Conservation (phyloP, 2,888 invertebrate species). For the Sisyra nigra region DNA sequence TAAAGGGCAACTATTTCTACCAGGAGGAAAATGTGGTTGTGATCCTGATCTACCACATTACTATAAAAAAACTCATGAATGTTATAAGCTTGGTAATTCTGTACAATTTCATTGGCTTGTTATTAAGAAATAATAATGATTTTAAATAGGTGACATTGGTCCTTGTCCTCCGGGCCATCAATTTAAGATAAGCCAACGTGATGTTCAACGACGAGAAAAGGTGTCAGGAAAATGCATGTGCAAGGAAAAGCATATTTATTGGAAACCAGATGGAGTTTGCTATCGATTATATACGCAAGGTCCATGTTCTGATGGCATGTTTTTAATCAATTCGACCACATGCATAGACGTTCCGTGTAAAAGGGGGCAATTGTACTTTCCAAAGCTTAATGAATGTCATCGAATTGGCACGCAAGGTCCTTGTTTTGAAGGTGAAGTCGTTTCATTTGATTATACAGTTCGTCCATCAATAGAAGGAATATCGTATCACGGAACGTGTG, state of each 20-base stretch:
- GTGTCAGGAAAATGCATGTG: conserved; percentile 45
- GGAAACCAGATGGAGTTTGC: conserved; percentile 46
- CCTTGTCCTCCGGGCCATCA: conserved; percentile 61
- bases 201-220: conserved; percentile 21
- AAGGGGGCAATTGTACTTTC: conserved; percentile 59
- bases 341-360: conserved; percentile 59
- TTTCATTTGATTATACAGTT: conserved; percentile 66
- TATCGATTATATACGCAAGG: conserved; percentile 67
- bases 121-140: not conserved
- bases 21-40: conserved; percentile 59
- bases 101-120: no score
- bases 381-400: conserved; percentile 56
- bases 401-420: conserved; percentile 63
- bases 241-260: conserved; percentile 47
- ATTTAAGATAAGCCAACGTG: conserved; percentile 35
- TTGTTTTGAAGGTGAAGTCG: conserved; percentile 52
- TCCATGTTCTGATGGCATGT: conserved; percentile 51
- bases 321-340: conserved; percentile 48
- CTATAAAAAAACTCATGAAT: conserved; percentile 46
- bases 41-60: conserved; percentile 55
- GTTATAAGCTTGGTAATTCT: conserved; percentile 57
- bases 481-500: conserved; percentile 69
- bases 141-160: conserved; percentile 46
- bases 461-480: conserved; percentile 65
- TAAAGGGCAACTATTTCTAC: conserved; percentile 60